phyloP scores from a whole-genome alignment of 1,140 invertebrate genomes.

The Choristoneura fumiferana region DNA sequence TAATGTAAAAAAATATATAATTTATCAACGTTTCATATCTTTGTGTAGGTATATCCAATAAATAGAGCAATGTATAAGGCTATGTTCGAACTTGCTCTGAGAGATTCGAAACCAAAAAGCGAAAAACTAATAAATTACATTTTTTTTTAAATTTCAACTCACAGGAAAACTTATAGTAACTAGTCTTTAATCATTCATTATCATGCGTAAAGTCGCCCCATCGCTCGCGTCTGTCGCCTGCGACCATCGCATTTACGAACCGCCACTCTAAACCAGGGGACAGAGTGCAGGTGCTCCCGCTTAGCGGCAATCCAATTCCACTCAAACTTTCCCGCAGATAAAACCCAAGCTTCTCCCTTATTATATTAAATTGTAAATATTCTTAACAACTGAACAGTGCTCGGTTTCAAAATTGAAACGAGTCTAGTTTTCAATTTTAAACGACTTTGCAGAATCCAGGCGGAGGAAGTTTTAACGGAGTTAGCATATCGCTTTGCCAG shows the following conservation, averaged over 20 bases:
- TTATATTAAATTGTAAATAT: constrained; percentile 18
- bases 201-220: background rate
- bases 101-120: too few relatives aligned
- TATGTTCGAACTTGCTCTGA: too few relatives aligned
- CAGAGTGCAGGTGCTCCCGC: constrained; percentile 1
- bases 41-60: too few relatives aligned
- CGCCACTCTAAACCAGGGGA: background rate
- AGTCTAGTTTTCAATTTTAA: constrained; percentile 14
- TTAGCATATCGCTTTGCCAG: background rate
- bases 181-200: background rate
- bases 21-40: too few relatives aligned
- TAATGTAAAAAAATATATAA: too few relatives aligned
- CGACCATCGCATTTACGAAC: background rate
- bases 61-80: too few relatives aligned
- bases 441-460: constrained; percentile 4
- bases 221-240: background rate
- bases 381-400: constrained; percentile 3
- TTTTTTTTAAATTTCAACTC: too few relatives aligned
- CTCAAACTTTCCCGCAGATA: constrained; percentile 8
- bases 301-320: background rate
- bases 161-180: too few relatives aligned
- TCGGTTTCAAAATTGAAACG: constrained; percentile 6
- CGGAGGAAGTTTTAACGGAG: background rate
- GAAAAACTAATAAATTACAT: too few relatives aligned
- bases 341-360: background rate